Conservation (phyloP, 2,888 invertebrate species). For the Amblyteles armatorius region DNA sequence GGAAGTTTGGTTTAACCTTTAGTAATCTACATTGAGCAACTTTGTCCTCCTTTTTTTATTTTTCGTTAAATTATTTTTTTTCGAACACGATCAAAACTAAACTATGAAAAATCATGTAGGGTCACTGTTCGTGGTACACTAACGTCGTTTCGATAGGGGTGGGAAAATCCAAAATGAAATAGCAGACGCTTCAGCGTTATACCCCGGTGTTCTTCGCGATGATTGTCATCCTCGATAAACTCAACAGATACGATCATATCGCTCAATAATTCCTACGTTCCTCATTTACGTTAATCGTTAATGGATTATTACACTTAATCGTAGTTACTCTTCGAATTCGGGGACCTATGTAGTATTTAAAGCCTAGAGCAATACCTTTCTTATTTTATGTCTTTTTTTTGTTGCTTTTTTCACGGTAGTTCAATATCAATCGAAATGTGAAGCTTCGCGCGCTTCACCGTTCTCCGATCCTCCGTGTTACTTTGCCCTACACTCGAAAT, state of each 20-base stretch:
- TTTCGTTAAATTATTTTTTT: constrained; percentile 28
- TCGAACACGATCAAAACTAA: constrained; percentile 69
- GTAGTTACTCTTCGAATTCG: constrained; percentile 60
- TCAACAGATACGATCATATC: constrained; percentile 73
- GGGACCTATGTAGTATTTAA: constrained; percentile 62
- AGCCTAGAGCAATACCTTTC: constrained; percentile 65
- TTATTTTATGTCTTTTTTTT: constrained; percentile 26
- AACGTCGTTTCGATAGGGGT: constrained; percentile 49
- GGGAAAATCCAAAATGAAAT: constrained; percentile 64
- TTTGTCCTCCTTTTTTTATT: constrained; percentile 64
- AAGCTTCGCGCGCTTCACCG: constrained; percentile 23
- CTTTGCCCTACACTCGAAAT: constrained; percentile 47
- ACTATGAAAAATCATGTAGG: constrained; percentile 63
- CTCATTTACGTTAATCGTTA: constrained; percentile 38
- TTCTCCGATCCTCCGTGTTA: constrained; percentile 22
- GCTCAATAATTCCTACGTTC: constrained; percentile 65
- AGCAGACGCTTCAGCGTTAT: constrained; percentile 71
- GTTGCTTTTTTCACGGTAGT: constrained; percentile 48
- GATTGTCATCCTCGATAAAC: constrained; percentile 79
- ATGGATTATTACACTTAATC: constrained; percentile 63
- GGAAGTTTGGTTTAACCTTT: constrained; percentile 47
- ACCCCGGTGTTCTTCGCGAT: constrained; percentile 70
- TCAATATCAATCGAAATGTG: constrained; percentile 66
- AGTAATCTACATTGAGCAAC: constrained; percentile 80
- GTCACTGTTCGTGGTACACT: constrained; percentile 16